Percentiles rank a stretch among this genome's conserved stretches.
Evolutionary conservation across 2,888 invertebrate species (phyloP).

Genomic region (Thelaira solivaga): DNA sequence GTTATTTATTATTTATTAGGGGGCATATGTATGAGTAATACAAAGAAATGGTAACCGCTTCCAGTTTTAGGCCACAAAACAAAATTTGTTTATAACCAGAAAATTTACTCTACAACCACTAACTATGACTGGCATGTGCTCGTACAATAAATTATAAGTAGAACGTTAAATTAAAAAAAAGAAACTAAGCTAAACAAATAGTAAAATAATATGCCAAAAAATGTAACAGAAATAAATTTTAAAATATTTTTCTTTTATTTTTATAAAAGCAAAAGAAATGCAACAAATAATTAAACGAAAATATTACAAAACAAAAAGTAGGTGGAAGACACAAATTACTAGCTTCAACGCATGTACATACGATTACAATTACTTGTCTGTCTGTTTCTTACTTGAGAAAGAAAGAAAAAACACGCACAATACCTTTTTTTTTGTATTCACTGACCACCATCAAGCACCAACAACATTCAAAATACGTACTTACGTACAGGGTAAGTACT

Average conservation of each 20-base stretch:
- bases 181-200: conserved; percentile 43
- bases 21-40: conserved; percentile 15
- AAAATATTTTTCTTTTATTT: too few species aligned
- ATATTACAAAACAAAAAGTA: conserved; percentile 16
- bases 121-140: neutral
- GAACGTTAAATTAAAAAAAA: conserved; percentile 38
- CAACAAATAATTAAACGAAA: neutral
- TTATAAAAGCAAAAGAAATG: neutral
- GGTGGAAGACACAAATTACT: conserved; percentile 29
- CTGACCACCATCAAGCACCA: neutral
- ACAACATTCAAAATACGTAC: too few species aligned
- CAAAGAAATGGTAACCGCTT: too few species aligned
- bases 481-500: neutral
- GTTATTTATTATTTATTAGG: too few species aligned
- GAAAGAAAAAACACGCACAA: neutral
- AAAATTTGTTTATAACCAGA: conserved; percentile 2
- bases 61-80: conserved; percentile 51
- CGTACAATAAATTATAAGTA: conserved; percentile 36
- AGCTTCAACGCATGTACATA: neutral
- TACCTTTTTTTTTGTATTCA: neutral
- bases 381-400: too few species aligned
- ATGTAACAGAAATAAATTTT: too few species aligned
- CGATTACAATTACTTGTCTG: too few species aligned
- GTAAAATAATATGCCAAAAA: conserved; percentile 31
- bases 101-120: conserved; percentile 12